Conservation (phyloP, 2,888 invertebrate genomes). For the Drosophila kambysellisi region DNA sequence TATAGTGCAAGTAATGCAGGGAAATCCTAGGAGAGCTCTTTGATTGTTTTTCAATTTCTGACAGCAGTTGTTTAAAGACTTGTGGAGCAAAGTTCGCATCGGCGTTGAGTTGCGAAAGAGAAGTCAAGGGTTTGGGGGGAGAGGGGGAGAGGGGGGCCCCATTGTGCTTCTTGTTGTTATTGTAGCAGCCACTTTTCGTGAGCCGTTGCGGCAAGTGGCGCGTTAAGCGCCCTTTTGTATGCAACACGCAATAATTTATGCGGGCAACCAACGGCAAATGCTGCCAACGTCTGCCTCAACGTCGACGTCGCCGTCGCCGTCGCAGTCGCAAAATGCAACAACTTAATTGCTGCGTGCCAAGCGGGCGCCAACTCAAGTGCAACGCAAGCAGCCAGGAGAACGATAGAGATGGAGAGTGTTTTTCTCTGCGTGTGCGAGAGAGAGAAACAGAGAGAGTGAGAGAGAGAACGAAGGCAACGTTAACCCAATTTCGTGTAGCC, state of each 20-base stretch:
- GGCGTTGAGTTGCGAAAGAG: slow-evolving; percentile 11
- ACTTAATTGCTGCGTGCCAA: slow-evolving; percentile 71
- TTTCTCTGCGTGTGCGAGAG: background rate
- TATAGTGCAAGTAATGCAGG: background rate
- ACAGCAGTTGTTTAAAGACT: slow-evolving; percentile 12
- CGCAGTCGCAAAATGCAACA: slow-evolving; percentile 62
- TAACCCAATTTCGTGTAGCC: slow-evolving; percentile 64
- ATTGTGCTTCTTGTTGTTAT: slow-evolving; percentile 34
- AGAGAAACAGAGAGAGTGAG: background rate
- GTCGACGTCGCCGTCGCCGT: slow-evolving; percentile 5
- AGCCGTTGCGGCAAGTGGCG: slow-evolving; percentile 53
- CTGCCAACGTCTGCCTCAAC: slow-evolving; percentile 24
- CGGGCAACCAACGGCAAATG: slow-evolving; percentile 51
- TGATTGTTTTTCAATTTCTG: slow-evolving; percentile 23
- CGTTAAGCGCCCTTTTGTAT: slow-evolving; percentile 73
- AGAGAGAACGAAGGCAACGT: slow-evolving; percentile 28
- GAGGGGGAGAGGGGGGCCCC: no score
- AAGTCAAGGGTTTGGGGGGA: slow-evolving; percentile 2
- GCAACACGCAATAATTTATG: slow-evolving; percentile 77
- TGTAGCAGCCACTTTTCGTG: slow-evolving; percentile 60
- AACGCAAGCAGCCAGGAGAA: slow-evolving; percentile 5
- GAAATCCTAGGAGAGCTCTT: background rate
- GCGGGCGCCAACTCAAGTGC: slow-evolving; percentile 52
- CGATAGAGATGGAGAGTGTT: background rate
- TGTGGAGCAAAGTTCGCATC: slow-evolving; percentile 1